phyloP scores from a whole-genome alignment of 2,888 invertebrate genomes.

The Formica aserva region DNA sequence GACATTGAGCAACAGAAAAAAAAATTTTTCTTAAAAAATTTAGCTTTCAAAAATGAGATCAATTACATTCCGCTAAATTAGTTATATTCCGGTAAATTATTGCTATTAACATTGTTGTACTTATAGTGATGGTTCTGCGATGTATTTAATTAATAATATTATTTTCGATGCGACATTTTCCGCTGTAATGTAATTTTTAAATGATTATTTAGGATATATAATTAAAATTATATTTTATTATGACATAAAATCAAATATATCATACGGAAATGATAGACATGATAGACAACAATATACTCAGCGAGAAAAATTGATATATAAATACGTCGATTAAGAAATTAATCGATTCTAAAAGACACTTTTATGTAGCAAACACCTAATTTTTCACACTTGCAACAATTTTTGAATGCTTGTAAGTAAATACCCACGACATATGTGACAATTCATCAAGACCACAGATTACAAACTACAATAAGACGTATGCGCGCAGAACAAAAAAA shows the following conservation, averaged over 20 bases:
- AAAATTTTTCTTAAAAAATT: not conserved
- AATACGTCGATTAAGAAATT: not conserved
- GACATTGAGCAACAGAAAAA: not conserved
- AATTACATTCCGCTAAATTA: not conserved
- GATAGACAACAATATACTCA: too few relatives aligned
- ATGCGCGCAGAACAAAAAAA: not conserved
- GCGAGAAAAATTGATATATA: not conserved
- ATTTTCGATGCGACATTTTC: not conserved
- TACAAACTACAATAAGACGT: not conserved
- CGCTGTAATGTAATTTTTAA: not conserved
- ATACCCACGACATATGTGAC: too few relatives aligned
- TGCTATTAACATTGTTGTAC: not conserved
- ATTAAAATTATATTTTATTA: not conserved
- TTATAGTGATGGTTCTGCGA: not conserved
- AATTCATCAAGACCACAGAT: not conserved
- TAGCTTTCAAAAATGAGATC: not conserved
- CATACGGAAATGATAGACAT: too few relatives aligned
- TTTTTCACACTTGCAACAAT: not conserved
- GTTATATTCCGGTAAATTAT: not conserved
- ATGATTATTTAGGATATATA: not conserved
- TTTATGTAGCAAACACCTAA: constrained; percentile 7
- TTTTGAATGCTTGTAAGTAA: not conserved
- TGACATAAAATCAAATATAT: not conserved
- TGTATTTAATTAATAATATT: not conserved
- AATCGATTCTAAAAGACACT: not conserved